Percentiles rank a stretch among this genome's conserved stretches.
phyloP scores from a whole-genome alignment of 2,888 invertebrate genomes.

The Timandra comae region DNA sequence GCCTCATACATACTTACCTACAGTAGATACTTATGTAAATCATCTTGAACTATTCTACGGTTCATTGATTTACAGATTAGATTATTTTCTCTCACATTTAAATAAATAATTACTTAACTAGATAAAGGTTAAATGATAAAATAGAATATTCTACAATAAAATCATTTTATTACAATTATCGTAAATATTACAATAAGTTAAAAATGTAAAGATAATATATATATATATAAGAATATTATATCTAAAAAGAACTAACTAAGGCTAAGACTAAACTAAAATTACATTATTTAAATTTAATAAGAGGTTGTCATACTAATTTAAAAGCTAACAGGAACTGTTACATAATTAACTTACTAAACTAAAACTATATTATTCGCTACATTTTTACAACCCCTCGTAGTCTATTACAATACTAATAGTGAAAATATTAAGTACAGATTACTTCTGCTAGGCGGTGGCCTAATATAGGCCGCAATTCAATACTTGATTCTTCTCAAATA shows the following conservation, averaged over 20 bases:
- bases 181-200: conserved; percentile 36
- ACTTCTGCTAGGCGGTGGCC: conserved; percentile 56
- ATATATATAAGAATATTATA: too few relatives aligned
- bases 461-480: conserved; percentile 42
- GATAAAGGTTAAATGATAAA: conserved; percentile 11
- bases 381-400: not conserved
- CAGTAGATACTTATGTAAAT: too few relatives aligned
- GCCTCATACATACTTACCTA: too few relatives aligned
- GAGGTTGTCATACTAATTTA: conserved; percentile 6
- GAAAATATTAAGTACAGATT: conserved; percentile 54
- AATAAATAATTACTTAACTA: conserved; percentile 13
- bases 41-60: not conserved
- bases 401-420: conserved; percentile 38
- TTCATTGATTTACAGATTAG: not conserved
- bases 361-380: conserved; percentile 1
- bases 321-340: not conserved
- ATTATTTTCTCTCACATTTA: conserved; percentile 1
- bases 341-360: not conserved
- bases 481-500: conserved; percentile 1
- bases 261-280: conserved; percentile 20
- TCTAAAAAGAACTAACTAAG: too few relatives aligned
- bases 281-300: conserved; percentile 6
- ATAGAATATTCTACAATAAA: conserved; percentile 19
- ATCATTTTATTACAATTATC: conserved; percentile 24
- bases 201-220: conserved; percentile 30